phyloP scores from a whole-genome alignment of 2,888 invertebrate species.

The Volucella bombylans region DNA sequence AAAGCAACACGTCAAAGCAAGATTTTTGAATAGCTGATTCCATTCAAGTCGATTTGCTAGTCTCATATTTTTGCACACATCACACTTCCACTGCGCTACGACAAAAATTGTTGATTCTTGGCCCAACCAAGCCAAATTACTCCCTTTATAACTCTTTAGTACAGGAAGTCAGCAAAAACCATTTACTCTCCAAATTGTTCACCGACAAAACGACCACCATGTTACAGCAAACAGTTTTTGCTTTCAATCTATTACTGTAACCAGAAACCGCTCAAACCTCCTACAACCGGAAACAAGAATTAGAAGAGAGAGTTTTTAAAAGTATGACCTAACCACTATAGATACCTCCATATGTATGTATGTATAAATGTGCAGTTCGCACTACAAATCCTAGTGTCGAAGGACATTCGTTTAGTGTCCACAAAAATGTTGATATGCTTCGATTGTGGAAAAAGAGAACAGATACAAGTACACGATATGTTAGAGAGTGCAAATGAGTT shows the following conservation, averaged over 20 bases:
- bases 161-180: neutral
- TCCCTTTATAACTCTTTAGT: neutral
- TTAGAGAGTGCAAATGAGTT: conserved; percentile 43
- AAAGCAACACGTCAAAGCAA: too few species aligned
- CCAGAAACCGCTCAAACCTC: neutral
- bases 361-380: too few species aligned
- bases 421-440: neutral
- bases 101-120: too few species aligned
- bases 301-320: conserved; percentile 24
- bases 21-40: too few species aligned
- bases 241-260: conserved; percentile 29
- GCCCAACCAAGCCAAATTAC: too few species aligned
- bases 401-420: conserved; percentile 18
- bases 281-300: neutral
- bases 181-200: neutral
- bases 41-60: too few species aligned
- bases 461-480: neutral
- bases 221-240: neutral
- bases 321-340: conserved; percentile 23
- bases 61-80: too few species aligned
- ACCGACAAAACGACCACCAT: conserved; percentile 21
- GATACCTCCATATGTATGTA: too few species aligned
- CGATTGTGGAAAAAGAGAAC: neutral
- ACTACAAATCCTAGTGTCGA: conserved; percentile 9
- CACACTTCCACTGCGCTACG: too few species aligned